Evolutionary conservation across 2,113 vertebrate species (phyloP), one percentile per base, ranked within the genome.

Genomic region (Orthonyx spaldingii): DNA sequence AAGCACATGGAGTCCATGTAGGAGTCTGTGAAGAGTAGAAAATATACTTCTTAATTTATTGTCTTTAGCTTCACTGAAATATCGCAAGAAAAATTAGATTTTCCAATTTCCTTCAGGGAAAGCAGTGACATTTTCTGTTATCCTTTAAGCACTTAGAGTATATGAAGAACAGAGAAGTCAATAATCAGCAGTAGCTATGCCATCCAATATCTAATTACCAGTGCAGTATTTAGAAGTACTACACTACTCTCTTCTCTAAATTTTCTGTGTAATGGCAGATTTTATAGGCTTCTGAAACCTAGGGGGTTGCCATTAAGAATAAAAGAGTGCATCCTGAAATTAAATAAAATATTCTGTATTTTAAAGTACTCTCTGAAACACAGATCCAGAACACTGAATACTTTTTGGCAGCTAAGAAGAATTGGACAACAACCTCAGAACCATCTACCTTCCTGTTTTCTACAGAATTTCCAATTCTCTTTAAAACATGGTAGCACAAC

Each of bases 111-210:
- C 89, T 93, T 94, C 80, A 94, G 89, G 74, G 81, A 80, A 83
- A 88, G 82, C 35, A 95, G 52, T 92, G 91, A 95, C 89, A 95
- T 94, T 95, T 89, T 91, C 82, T 90, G 68, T 94, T 91, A 72
- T 90, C 49, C 52, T 87, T 93, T 87, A 84, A 93, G 78, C 41
- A 88, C 56, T 93, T 81, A 50, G 64, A 86, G 59, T 88, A 69
- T 41, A 93, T 86, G 91, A 95, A 95, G 89, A 95, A 84, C 39
- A 75, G 89, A 79, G 65, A 90, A 96, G 94, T 94, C 93, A 96
- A 94, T 95, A 94, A 92, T 47, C 75, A 81, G 82, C 50, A 82
- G 68, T 32, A 84, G 65, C 20, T 74, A 60, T 75, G 64, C 30
- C 41, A 79, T 84, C 60, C 57, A 71, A 22, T 75, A 93, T 90